Evolutionary conservation across 2,888 invertebrate genomes (phyloP), one percentile per base, ranked within the genome.

Genomic region (Coecobrya sp.): DNA sequence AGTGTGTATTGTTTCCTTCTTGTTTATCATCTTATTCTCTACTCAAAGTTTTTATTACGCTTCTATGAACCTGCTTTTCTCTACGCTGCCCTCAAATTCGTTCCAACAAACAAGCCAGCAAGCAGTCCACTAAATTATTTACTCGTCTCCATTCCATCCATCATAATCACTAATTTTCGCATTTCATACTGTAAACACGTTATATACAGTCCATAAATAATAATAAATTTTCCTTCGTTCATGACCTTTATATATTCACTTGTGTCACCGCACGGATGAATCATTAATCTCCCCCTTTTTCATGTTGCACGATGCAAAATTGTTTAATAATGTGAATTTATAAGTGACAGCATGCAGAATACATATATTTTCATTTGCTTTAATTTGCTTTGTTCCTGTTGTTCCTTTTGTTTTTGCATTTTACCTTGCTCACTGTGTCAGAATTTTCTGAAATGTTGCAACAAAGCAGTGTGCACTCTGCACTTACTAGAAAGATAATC

Each of bases 231-330:
- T 59, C 22, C 22, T 19, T n/a, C 59, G 7, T 19, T n/a, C 59
- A 59, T 59, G 59, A 59, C 59, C 59, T 59, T 19, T 22, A 59
- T 59, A 59, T 59, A n/a, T 59, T 59, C 49, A 59, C 59, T 11
- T 1, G 19, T 59, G 59, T 59, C 59, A 59, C 19, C 19, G n/a
- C 59, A 8, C 2, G 2, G n/a, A 59, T 59, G 59, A n/a, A 59
- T 19, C 59, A 22, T 59, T 59, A 59, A 59, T 59, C 59, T 59
- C 22, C n/a, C 36, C 36, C 36, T 36, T 36, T 36, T 36, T 36
- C 36, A 36, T 36, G 36, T 36, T 36, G 36, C 36, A 19, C 22
- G 59, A 59, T 59, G 59, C 59, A 59, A 59, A 59, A n/a, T 8
- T 59, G 59, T 8, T 1, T 22, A 59, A 59, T 8, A n/a, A 59